These are phyloP conservation scores for Romanogobio albipinnatus DNA, from an alignment of 2,113 vertebrate species.

Conservation along the genomic window DNA sequence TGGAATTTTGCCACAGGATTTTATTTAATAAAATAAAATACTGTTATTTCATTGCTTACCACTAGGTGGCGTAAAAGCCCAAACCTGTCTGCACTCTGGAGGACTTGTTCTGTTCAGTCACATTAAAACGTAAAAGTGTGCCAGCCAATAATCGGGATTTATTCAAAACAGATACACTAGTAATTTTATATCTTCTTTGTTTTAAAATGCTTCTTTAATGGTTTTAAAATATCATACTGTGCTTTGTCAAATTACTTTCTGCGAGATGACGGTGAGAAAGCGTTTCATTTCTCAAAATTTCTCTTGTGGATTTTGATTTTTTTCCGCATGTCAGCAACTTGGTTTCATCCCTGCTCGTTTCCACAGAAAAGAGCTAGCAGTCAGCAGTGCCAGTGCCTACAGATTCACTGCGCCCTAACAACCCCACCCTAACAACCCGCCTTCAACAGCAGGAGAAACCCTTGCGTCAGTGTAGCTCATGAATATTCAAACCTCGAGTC, in stretches of 20 bases:
- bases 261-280: too few species aligned
- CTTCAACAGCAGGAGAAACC: background rate
- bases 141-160: background rate
- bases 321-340: background rate
- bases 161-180: background rate
- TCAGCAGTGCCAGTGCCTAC: background rate
- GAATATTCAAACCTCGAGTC: constrained; percentile 31
- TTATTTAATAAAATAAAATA: background rate
- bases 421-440: constrained; percentile 3
- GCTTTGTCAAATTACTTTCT: background rate
- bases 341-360: background rate
- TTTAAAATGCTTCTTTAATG: background rate
- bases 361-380: background rate
- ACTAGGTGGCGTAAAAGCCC: constrained; percentile 24
- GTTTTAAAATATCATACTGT: background rate
- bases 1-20: background rate
- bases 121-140: background rate
- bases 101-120: background rate
- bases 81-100: background rate
- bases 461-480: background rate
- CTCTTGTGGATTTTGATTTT: background rate
- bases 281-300: background rate
- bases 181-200: background rate
- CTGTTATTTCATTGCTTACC: background rate
- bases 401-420: background rate